Percentiles rank a stretch among this genome's conserved stretches.
Conservation (phyloP, 2,888 invertebrate species). For the Falcaria lacertinaria region DNA sequence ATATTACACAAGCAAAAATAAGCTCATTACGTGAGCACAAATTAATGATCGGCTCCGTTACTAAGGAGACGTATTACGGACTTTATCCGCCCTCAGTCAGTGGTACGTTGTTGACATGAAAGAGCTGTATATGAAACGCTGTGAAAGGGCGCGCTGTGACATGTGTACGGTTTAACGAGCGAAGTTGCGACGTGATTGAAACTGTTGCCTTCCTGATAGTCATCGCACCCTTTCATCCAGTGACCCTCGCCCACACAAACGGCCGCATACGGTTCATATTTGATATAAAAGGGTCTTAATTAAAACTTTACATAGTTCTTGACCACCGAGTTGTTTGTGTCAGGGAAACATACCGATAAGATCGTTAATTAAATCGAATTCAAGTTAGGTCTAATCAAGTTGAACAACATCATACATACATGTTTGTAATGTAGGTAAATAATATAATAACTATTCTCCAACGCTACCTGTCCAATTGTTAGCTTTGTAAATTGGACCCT, state of each 20-base stretch:
- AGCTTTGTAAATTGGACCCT: not conserved
- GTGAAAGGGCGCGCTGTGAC: conserved; percentile 49
- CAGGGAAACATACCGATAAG: conserved; percentile 24
- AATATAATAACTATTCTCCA: not conserved
- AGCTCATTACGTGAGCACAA: not conserved
- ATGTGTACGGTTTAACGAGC: conserved; percentile 54
- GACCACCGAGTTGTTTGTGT: conserved; percentile 30
- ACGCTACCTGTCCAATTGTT: not conserved
- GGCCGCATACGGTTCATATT: conserved; percentile 37
- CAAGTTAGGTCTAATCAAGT: not conserved
- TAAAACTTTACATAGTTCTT: conserved; percentile 60
- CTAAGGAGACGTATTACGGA: conserved; percentile 1
- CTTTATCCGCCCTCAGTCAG: conserved; percentile 2
- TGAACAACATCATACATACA: not conserved
- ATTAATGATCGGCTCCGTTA: conserved; percentile 1
- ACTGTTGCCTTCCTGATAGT: conserved; percentile 55
- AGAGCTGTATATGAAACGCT: conserved; percentile 50
- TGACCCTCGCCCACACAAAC: conserved; percentile 47
- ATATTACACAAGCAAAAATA: not conserved
- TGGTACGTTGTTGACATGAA: conserved; percentile 36
- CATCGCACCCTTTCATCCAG: conserved; percentile 62
- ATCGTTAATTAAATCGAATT: conserved; percentile 27
- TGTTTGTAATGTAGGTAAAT: not conserved
- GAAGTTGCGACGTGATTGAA: conserved; percentile 68
- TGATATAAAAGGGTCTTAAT: conserved; percentile 59